phyloP scores from a whole-genome alignment of 1,140 invertebrate genomes.

The Octopus sinensis region DNA sequence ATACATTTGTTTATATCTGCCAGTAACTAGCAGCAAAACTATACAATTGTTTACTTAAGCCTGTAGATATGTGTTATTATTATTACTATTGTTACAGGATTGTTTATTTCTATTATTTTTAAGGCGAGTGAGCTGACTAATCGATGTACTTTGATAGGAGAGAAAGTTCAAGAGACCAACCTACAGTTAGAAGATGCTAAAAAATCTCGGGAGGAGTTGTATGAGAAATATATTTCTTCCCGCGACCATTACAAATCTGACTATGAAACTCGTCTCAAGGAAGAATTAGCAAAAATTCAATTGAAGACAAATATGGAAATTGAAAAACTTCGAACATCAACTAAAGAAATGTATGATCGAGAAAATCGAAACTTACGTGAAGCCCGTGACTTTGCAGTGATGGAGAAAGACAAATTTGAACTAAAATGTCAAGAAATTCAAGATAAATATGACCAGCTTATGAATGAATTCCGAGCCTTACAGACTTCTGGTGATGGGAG shows the following conservation, averaged over 20 bases:
- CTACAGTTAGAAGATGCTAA: constrained; percentile 53
- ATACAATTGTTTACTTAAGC: no score
- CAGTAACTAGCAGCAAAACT: no score
- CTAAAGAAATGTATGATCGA: constrained; percentile 56
- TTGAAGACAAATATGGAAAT: constrained; percentile 54
- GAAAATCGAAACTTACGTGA: constrained; percentile 57
- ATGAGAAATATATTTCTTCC: constrained; percentile 57
- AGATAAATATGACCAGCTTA: constrained; percentile 53
- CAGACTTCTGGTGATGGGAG: constrained; percentile 48
- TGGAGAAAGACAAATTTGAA: constrained; percentile 48
- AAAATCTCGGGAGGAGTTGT: constrained; percentile 55
- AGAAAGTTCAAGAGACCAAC: constrained; percentile 45
- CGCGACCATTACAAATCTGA: constrained; percentile 58
- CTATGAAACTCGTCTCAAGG: constrained; percentile 55
- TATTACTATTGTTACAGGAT: no score
- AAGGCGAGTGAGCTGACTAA: constrained; percentile 39
- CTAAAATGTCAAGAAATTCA: constrained; percentile 42
- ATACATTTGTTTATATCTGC: no score
- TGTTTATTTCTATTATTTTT: background rate
- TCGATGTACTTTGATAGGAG: constrained; percentile 45
- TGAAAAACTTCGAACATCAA: constrained; percentile 51
- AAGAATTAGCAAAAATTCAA: constrained; percentile 54
- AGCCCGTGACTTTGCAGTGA: constrained; percentile 52
- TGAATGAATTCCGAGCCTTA: constrained; percentile 49
- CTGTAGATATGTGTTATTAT: no score